Evolutionary conservation across 1,140 invertebrate species (phyloP).

Genomic region (Bombus sibiricus): DNA sequence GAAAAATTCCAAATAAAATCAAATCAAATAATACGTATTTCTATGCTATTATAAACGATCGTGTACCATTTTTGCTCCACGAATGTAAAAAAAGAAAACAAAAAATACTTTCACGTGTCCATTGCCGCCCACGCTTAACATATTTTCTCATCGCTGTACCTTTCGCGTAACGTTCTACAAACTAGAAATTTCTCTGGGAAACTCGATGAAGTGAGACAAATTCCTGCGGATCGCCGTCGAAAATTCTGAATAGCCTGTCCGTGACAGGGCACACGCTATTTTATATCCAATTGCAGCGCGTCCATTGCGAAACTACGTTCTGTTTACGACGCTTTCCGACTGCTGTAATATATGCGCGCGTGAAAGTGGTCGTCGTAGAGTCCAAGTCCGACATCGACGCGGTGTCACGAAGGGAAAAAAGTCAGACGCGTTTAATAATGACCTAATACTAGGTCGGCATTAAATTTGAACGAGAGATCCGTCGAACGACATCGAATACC

Average conservation of each 20-base stretch:
- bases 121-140: too few species aligned
- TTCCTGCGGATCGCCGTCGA: not conserved
- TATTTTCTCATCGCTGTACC: too few species aligned
- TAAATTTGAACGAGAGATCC: conserved; percentile 45
- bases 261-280: not conserved
- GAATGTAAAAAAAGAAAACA: too few species aligned
- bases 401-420: conserved; percentile 18
- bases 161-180: too few species aligned
- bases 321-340: conserved; percentile 36
- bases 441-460: conserved; percentile 38
- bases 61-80: too few species aligned
- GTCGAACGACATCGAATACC: conserved; percentile 26
- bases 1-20: too few species aligned
- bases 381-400: not conserved
- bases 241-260: not conserved
- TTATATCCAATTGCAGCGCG: conserved; percentile 3
- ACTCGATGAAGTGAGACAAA: not conserved
- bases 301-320: conserved; percentile 36
- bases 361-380: conserved; percentile 47
- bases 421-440: conserved; percentile 38
- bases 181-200: not conserved
- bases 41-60: too few species aligned
- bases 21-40: too few species aligned
- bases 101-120: too few species aligned
- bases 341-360: conserved; percentile 50